Base-by-base conservation (phyloP, 35 echinoderm and acorn worm genomes). In the Apostichopus californicus region DNA sequence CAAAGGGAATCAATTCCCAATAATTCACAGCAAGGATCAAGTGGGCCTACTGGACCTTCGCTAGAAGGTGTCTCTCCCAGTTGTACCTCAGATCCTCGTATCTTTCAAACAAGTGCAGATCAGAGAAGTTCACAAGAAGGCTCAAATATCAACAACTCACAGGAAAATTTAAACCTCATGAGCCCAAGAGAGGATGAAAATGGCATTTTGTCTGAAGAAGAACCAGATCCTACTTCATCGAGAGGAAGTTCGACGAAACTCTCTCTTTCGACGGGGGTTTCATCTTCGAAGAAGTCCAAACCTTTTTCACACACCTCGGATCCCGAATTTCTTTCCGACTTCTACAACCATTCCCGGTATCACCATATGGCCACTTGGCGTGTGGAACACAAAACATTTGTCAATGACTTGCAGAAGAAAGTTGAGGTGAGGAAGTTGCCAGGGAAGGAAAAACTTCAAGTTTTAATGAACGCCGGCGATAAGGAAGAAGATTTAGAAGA, bases 281-380 rank as follows among this genome's bases (percentile, higher is more conserved):
- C 57, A 18, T 58, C 55, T 6, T 20, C 12, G 8, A 85, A 85
- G 22, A 58, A 54, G 9, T 9, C 9, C 2, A 85, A 21, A 22
- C 10, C 7, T 6, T 85, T 85, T 24, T 21, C 56, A 5, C 54
- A 85, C 7, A 22, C 52, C 14, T 54, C 20, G 57, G 86, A 89
- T 28, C 86, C 86, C 24, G 86, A 63, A 89, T 89, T 89, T 73
- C 86, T 89, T 4, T 6, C 61, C 2, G 20, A 28, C 5, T 89
- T 89, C 64, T 89, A 73, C 63, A 60, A 25, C 34, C 20, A 89
- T 73, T 89, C 86, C 8, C 53, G 63, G 63, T 89, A 66, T 46
- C 86, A 89, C 60, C 64, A 89, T 34, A 53, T 89, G 57, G 90
- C 97, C 58, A 99, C 95, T 10, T 99, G 97, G 97, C 93, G 93